Percentiles rank a stretch among this genome's conserved stretches.
Conservation (phyloP, 1,140 invertebrate genomes). For the Harlomillsia oculata region DNA sequence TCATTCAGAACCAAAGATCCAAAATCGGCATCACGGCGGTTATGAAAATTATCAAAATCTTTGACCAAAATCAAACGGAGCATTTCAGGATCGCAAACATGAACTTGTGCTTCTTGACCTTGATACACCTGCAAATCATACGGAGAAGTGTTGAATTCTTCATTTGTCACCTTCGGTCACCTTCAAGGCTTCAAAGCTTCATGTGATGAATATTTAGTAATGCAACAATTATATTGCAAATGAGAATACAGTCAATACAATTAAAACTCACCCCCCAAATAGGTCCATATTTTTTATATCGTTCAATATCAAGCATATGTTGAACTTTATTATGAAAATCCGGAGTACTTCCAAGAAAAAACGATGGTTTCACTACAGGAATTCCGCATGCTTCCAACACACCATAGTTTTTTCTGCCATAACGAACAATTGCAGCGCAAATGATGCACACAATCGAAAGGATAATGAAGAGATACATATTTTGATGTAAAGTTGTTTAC, state of each 20-base stretch:
- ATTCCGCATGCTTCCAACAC: conserved; percentile 22
- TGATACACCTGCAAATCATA: conserved; percentile 1
- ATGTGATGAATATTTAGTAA: background rate
- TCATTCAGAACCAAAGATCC: conserved; percentile 16
- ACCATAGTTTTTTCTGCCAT: conserved; percentile 28
- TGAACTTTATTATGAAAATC: conserved; percentile 25
- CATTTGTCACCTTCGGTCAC: background rate
- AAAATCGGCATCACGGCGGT: conserved; percentile 14
- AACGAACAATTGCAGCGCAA: background rate
- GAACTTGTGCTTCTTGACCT: conserved; percentile 18
- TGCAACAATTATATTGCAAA: background rate
- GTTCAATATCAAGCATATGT: conserved; percentile 28
- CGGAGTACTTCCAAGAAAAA: conserved; percentile 26
- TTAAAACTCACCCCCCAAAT: conserved; percentile 13
- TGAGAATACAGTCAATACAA: background rate
- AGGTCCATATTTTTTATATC: conserved; percentile 26
- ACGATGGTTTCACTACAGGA: conserved; percentile 24
- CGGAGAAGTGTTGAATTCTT: no score
- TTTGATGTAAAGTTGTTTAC: background rate
- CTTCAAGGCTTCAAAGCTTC: background rate
- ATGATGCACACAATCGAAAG: background rate
- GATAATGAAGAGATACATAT: background rate
- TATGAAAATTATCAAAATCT: conserved; percentile 20
- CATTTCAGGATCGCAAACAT: conserved; percentile 41
- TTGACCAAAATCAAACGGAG: conserved; percentile 31